Base-by-base conservation (phyloP, 2,113 vertebrate genomes). In the Orcinus orca region DNA sequence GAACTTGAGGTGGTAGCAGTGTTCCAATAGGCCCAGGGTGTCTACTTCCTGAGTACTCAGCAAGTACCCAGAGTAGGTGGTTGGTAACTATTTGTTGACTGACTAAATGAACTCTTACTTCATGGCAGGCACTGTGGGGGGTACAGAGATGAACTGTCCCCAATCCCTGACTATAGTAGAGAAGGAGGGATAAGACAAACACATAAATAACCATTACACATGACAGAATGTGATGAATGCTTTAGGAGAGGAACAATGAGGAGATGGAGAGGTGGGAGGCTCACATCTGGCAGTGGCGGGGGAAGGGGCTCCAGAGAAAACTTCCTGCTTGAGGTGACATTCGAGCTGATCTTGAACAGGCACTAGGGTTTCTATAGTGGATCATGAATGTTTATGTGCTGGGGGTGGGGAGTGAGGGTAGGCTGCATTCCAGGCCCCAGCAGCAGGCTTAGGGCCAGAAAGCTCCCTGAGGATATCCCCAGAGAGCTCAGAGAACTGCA, bases 321-420 rank as follows among this genome's bases (percentile, higher is more conserved):
- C 53, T 85, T 84, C 62, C 82, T 95, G 86, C 76, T 88, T 17
- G 79, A 85, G 89, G 68, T 93, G 88, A 96, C 91, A 90, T 96
- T 92, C 7, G 41, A 93, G 91, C 85, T 95, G 88, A 82, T 88
- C 71, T 98, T 89, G 95, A 97, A 68, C 88, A 47, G 58, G 50
- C 76, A 94, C 82, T 88, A 81, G 41, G 36, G 44, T 97, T 97
- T 98, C 80, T 53, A 91, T 65, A 91, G 62, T 88, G 67, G 60
- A 82, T 95, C 62, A 58, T 85, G 82, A 93, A 97, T 97, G 96
- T 96, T 95, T 96, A 85, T 95, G 60, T 95, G 85, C 58, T 47
- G 58, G 90, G 88, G 76, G 88, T 62, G n/a, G 82, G 81, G 82
- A 93, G 33, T 1, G 26, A 96, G 44, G 55, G 58, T 38, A 88